Conservation (phyloP, 2,888 invertebrate genomes). For the Tanypteryx hageni region DNA sequence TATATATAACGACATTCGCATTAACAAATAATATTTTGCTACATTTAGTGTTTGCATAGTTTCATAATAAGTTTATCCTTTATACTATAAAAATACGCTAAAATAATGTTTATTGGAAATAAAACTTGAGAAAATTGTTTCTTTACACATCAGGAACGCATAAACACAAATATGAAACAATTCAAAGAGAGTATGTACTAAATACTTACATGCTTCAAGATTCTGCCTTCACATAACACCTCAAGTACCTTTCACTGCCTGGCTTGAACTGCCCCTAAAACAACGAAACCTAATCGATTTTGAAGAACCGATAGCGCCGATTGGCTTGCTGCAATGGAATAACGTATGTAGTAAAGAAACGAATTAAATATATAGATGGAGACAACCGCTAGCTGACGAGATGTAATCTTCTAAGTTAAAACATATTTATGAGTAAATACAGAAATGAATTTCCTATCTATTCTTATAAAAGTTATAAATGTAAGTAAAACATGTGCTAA, state of each 20-base stretch:
- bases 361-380: not conserved
- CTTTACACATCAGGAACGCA: conserved; percentile 6
- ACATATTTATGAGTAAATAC: not conserved
- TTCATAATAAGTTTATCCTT: not conserved
- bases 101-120: not conserved
- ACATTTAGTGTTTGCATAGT: not conserved
- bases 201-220: not conserved
- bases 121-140: not conserved
- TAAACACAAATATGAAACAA: conserved; percentile 7
- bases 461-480: not conserved
- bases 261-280: not conserved
- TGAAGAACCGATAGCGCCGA: conserved; percentile 44
- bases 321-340: conserved; percentile 42
- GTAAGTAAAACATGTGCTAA: not conserved
- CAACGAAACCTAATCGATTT: conserved; percentile 33
- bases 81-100: not conserved
- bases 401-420: not conserved
- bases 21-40: too few relatives aligned
- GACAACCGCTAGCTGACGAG: not conserved
- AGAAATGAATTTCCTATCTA: not conserved
- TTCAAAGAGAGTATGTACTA: not conserved
- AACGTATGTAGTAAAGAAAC: conserved; percentile 12
- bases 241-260: not conserved
- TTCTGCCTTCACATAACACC: not conserved
- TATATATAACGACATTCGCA: too few relatives aligned